phyloP scores from a whole-genome alignment of 2,888 invertebrate species.

The Ariolimax columbianus region DNA sequence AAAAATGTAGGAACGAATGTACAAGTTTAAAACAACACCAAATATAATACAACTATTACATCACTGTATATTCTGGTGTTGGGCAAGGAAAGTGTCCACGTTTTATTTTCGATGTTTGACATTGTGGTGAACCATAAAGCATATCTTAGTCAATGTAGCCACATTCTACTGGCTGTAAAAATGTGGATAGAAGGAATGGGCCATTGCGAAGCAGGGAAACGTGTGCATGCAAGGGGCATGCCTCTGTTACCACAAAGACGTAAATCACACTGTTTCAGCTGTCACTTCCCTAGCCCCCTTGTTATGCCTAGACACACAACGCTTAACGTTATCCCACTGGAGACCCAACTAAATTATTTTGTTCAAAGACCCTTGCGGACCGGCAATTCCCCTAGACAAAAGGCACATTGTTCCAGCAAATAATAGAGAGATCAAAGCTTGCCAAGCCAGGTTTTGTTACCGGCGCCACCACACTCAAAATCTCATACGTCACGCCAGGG shows the following conservation, averaged over 20 bases:
- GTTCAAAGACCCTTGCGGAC: conserved; percentile 20
- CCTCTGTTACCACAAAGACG: background rate
- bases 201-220: background rate
- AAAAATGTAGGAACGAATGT: too few species aligned
- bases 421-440: conserved; percentile 30
- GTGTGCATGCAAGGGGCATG: background rate
- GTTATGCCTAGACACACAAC: conserved; percentile 29
- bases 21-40: too few species aligned
- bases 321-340: conserved; percentile 15
- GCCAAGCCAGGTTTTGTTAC: conserved; percentile 10
- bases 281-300: conserved; percentile 8
- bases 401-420: conserved; percentile 25
- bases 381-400: background rate
- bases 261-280: conserved; percentile 33
- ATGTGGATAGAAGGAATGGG: background rate
- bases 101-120: too few species aligned
- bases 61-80: too few species aligned
- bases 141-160: background rate
- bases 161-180: background rate
- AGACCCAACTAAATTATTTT: conserved; percentile 24
- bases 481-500: conserved; percentile 13
- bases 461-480: conserved; percentile 7
- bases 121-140: background rate
- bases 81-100: too few species aligned
- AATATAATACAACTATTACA: too few species aligned